Conservation (phyloP, 2,113 vertebrate species). For the Vulpes vulpes region DNA sequence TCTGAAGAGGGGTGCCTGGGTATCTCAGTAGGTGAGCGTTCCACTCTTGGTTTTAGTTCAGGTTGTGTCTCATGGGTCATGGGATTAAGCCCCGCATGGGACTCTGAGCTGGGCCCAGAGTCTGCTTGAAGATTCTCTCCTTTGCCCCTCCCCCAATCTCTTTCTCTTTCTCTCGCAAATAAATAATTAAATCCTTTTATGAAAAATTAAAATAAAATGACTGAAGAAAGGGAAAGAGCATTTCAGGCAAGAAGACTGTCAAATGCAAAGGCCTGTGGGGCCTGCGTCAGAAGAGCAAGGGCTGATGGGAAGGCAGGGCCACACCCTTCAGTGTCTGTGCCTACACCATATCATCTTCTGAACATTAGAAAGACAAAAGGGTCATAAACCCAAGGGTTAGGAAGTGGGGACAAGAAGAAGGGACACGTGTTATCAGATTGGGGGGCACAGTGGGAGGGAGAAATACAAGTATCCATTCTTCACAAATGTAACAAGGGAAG, state of each 20-base stretch:
- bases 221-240: background rate
- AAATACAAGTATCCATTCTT: background rate
- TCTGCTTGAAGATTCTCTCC: background rate
- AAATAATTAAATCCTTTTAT: background rate
- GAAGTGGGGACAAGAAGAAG: background rate
- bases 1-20: background rate
- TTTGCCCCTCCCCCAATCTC: background rate
- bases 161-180: background rate
- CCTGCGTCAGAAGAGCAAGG: background rate
- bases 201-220: background rate
- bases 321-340: fast-evolving
- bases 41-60: background rate
- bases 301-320: background rate
- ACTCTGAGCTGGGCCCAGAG: background rate
- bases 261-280: background rate
- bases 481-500: background rate
- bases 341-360: background rate
- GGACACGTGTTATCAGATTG: background rate
- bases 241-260: background rate
- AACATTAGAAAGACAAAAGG: background rate
- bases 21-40: background rate
- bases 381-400: background rate
- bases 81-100: background rate
- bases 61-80: background rate
- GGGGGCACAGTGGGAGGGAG: background rate